Conservation (phyloP, 2,888 invertebrate species). For the Amblyjoppa fuscipennis region DNA sequence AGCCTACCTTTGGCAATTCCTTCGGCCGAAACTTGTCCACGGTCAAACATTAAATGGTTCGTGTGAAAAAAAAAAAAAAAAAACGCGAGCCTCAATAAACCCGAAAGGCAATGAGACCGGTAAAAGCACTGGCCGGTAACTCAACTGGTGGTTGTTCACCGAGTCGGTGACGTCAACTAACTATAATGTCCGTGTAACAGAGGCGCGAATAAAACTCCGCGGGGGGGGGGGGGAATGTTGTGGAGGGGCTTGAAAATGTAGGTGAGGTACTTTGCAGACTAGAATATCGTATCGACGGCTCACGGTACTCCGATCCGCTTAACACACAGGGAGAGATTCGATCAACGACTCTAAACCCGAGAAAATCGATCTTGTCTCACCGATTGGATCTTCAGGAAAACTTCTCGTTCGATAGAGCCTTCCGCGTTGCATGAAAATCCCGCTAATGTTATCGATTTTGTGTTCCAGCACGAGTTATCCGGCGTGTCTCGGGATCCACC, state of each 20-base stretch:
- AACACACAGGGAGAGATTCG: background rate
- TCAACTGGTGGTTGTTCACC: slow-evolving; percentile 74
- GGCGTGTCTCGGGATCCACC: slow-evolving; percentile 12
- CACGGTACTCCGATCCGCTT: background rate
- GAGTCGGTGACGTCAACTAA: slow-evolving; percentile 35
- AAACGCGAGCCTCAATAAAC: background rate
- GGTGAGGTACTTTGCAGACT: slow-evolving; percentile 4
- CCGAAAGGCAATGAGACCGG: slow-evolving; percentile 15
- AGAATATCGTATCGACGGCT: background rate
- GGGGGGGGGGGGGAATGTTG: background rate
- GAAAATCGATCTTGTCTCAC: background rate
- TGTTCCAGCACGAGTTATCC: background rate
- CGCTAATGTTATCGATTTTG: background rate
- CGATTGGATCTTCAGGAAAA: background rate
- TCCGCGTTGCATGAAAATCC: background rate
- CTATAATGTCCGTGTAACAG: slow-evolving; percentile 21
- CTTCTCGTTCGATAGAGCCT: background rate
- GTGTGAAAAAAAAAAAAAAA: background rate
- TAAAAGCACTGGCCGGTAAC: slow-evolving; percentile 33
- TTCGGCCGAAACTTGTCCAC: background rate
- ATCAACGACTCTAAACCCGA: background rate
- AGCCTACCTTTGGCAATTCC: slow-evolving; percentile 31
- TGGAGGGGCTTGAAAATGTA: background rate
- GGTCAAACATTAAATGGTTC: background rate
- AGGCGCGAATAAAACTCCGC: background rate